Percentiles rank a stretch among this genome's conserved stretches.
Evolutionary conservation across 2,888 invertebrate species (phyloP).

Genomic region (Dryobota labecula): DNA sequence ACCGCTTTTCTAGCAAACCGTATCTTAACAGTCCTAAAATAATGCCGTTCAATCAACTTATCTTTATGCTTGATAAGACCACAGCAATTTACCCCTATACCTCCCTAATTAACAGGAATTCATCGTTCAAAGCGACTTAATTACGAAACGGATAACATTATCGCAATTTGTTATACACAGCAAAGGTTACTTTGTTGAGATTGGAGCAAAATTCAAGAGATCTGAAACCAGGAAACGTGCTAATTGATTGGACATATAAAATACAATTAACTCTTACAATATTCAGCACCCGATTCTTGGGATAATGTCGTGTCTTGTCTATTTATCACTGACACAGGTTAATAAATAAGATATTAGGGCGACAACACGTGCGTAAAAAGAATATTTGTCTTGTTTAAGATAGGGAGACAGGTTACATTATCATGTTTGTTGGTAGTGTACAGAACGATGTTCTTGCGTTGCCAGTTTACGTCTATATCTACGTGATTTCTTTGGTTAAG

Average conservation of each 20-base stretch:
- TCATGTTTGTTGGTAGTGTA: constrained; percentile 47
- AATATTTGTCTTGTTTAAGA: constrained; percentile 73
- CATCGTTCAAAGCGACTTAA: constrained; percentile 69
- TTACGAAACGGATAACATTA: constrained; percentile 66
- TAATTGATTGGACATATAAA: constrained; percentile 76
- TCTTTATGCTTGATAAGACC: constrained; percentile 68
- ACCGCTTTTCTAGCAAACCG: no score
- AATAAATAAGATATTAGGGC: constrained; percentile 77
- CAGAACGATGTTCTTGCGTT: constrained; percentile 3
- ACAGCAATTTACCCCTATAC: constrained; percentile 71
- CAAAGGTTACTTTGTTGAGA: constrained; percentile 52
- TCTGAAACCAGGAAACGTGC: constrained; percentile 57
- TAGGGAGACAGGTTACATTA: constrained; percentile 64
- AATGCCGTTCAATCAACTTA: constrained; percentile 68
- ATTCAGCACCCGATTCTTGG: constrained; percentile 69
- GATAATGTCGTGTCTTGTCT: constrained; percentile 73
- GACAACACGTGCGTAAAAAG: constrained; percentile 69
- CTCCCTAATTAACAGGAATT: constrained; percentile 74
- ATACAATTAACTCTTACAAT: constrained; percentile 69
- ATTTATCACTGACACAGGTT: constrained; percentile 78
- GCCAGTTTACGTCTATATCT: not conserved
- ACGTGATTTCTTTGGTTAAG: constrained; percentile 6
- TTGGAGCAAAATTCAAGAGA: constrained; percentile 61
- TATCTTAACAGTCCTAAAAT: constrained; percentile 51
- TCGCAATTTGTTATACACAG: constrained; percentile 58